A percentile compares a stretch with the other conserved stretches of the same genome.
These are phyloP conservation scores for Stegodyphus mimosarum DNA, from an alignment of 1,140 invertebrate genomes.

Conservation along the genomic window DNA sequence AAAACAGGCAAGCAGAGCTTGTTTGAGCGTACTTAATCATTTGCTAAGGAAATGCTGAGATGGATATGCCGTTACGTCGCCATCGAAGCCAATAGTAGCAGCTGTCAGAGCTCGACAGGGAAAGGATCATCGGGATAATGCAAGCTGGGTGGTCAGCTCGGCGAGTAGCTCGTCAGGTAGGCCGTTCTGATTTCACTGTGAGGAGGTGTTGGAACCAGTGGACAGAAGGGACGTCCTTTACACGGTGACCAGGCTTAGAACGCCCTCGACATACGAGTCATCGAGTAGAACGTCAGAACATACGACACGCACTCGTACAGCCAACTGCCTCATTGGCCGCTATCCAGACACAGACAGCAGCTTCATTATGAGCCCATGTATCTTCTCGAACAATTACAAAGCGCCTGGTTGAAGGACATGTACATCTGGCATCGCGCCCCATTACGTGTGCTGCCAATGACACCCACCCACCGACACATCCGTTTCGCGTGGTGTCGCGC, in stretches of 20 bases:
- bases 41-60: background rate
- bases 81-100: background rate
- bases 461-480: background rate
- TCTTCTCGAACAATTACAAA: background rate
- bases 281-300: background rate
- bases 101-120: background rate
- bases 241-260: background rate
- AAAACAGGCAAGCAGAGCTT: too few relatives aligned
- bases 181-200: too few relatives aligned
- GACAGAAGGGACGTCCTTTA: background rate
- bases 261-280: background rate
- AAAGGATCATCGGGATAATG: background rate
- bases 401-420: conserved; percentile 4
- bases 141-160: background rate
- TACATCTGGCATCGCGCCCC: background rate
- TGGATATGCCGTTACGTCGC: background rate
- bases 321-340: too few relatives aligned
- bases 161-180: background rate
- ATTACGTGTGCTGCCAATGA: conserved; percentile 7
- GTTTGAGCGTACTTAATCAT: conserved; percentile 1
- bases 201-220: conserved; percentile 7
- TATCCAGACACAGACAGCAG: conserved; percentile 2
- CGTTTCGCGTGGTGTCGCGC: background rate
- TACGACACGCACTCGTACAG: conserved; percentile 1
- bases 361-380: conserved; percentile 5